These are phyloP conservation scores for Cephalopachus bancanus DNA, from an alignment of 2,797 vertebrate genomes.

Conservation along the genomic window DNA sequence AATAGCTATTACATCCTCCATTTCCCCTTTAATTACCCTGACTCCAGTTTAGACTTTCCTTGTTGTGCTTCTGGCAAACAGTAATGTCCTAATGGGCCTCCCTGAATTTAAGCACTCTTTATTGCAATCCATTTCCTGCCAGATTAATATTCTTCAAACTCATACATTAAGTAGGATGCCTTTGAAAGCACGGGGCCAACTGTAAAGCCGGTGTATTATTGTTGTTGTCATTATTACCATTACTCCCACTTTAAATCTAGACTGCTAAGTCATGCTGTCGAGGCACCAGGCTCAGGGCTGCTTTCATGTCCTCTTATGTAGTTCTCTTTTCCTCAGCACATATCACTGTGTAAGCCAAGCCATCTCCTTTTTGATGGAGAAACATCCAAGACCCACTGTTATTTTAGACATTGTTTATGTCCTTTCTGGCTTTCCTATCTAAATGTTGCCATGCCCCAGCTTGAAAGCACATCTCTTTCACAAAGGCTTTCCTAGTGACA, in stretches of 20 bases:
- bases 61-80: background rate
- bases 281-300: background rate
- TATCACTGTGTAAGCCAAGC: background rate
- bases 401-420: background rate
- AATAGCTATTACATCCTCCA: background rate
- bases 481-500: background rate
- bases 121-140: background rate
- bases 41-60: background rate
- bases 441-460: background rate
- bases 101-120: background rate
- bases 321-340: background rate
- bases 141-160: constrained; percentile 8
- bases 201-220: background rate
- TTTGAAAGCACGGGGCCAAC: background rate
- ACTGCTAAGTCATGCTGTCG: background rate
- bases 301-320: background rate
- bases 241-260: background rate
- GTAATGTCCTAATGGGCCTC: background rate
- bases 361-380: background rate
- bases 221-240: background rate
- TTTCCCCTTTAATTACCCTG: constrained; percentile 22
- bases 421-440: background rate
- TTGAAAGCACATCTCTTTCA: background rate
- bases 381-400: background rate
- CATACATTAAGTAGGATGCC: background rate